These are phyloP conservation scores for Leguminivora glycinivorella DNA, from an alignment of 1,140 invertebrate species.

Conservation along the genomic window DNA sequence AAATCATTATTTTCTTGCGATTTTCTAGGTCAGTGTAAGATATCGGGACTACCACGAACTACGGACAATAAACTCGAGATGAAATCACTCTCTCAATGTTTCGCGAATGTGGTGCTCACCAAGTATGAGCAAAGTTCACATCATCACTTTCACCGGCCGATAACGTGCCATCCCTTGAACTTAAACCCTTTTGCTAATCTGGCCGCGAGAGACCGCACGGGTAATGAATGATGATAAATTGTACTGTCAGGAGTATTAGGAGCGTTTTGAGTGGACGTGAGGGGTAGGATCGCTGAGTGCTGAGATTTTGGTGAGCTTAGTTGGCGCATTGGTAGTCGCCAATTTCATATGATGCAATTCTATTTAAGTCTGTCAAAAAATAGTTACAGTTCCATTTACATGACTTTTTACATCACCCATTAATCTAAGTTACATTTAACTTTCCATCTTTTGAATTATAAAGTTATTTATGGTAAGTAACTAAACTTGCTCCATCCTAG, in stretches of 20 bases:
- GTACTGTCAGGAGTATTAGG: conserved; percentile 26
- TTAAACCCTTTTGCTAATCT: conserved; percentile 27
- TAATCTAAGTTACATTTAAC: no score
- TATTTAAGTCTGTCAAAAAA: no score
- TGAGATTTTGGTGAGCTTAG: neutral
- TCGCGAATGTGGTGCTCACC: neutral
- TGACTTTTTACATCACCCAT: no score
- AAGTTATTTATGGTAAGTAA: no score
- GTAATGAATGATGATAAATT: conserved; percentile 29
- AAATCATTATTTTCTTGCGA: no score
- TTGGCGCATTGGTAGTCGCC: no score
- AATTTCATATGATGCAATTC: no score
- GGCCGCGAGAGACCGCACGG: conserved; percentile 24
- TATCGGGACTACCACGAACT: no score
- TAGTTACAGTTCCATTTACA: no score
- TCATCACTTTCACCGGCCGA: conserved; percentile 18
- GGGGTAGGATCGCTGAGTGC: neutral
- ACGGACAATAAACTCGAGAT: neutral
- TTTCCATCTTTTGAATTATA: no score
- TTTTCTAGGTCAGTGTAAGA: no score
- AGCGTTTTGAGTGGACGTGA: neutral
- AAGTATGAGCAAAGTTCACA: conserved; percentile 3
- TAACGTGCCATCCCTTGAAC: conserved; percentile 7
- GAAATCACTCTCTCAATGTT: neutral
- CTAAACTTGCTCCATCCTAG: no score